Base-by-base conservation (phyloP, 2,797 vertebrate species). In the Peromyscus eremicus region DNA sequence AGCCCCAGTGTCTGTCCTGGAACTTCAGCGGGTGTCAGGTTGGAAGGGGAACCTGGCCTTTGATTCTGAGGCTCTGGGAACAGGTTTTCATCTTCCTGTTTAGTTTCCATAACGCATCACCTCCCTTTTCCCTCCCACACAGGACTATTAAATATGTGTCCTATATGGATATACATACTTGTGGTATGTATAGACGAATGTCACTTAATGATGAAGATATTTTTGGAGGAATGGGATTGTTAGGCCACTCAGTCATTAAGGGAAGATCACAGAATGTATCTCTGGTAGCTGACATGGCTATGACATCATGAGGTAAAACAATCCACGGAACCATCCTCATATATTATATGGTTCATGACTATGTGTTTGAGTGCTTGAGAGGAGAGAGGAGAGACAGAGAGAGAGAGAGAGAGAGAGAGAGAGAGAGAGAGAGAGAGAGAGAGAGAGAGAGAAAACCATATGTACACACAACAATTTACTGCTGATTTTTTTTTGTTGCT, bases 1-100 rank as follows among this genome's bases (percentile, higher is more conserved):
- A 27, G 4, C 27, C 32, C 1, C 3, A 0, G 0, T 5, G 12
- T 29, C 16, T 10, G 4, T 60, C 64, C 75, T 60, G 29, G 49
- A 23, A n/a, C 4, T 71, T 79, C 10, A 19, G 57, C n/a, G 29
- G 19, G 12, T 12, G 6, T 46, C 16, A 5, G 0, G 2, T 49
- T 55, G 19, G 34, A 57, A 19, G 11, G 9, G 6, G 43, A 83
- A 86, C 0, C 11, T 27, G 13, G 4, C 6, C 32, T 91, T 49
- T 25, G 34, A 2, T 60, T 5, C 68, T 14, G 29, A 14, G 40
- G 0, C 46, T 27, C 46, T n/a, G 34, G 46, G 17, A 9, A 12
- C 19, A 27, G 19, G 7, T 43, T 49, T 12, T 5, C 1, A n/a
- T 23, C 64, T 34, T 13, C 11, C 23, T 89, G 17, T 6, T 40